These are phyloP conservation scores for Liposcelis brunnea DNA, from an alignment of 2,888 invertebrate genomes.

Conservation along the genomic window DNA sequence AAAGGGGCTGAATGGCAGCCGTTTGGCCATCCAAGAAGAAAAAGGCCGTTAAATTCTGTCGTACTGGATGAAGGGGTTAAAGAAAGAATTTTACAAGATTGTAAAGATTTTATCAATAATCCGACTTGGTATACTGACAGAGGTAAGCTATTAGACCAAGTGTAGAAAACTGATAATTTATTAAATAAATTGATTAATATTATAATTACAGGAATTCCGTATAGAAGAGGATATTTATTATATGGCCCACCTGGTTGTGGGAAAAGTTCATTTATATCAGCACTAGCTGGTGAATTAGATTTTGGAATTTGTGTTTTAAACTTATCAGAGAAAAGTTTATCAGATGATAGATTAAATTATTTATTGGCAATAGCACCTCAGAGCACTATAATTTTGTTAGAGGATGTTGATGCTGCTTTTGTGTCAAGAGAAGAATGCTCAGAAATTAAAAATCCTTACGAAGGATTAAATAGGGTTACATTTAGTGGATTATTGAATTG, in stretches of 20 bases:
- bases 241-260: slow-evolving; percentile 98
- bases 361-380: slow-evolving; percentile 82
- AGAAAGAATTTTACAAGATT: slow-evolving; percentile 63
- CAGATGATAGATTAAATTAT: slow-evolving; percentile 92
- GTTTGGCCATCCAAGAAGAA: slow-evolving; percentile 82
- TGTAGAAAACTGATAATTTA: no score
- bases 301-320: slow-evolving; percentile 96
- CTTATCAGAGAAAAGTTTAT: slow-evolving; percentile 83
- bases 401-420: slow-evolving; percentile 95
- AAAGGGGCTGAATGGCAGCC: slow-evolving; percentile 93
- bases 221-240: slow-evolving; percentile 84
- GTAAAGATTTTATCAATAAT: slow-evolving; percentile 76
- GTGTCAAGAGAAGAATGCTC: slow-evolving; percentile 58
- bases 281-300: slow-evolving; percentile 86
- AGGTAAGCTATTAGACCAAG: no score
- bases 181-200: no score
- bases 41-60: slow-evolving; percentile 74
- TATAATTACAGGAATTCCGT: slow-evolving; percentile 53
- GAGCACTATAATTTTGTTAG: slow-evolving; percentile 85
- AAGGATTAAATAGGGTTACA: slow-evolving; percentile 86
- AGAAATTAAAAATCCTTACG: slow-evolving; percentile 57
- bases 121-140: slow-evolving; percentile 86
- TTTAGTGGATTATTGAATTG: slow-evolving; percentile 96
- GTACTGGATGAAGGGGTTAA: slow-evolving; percentile 65
- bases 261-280: slow-evolving; percentile 90